Percentiles rank a stretch among this genome's conserved stretches.
phyloP scores from a whole-genome alignment of 2,113 vertebrate species.

The Pterocles burchelli region DNA sequence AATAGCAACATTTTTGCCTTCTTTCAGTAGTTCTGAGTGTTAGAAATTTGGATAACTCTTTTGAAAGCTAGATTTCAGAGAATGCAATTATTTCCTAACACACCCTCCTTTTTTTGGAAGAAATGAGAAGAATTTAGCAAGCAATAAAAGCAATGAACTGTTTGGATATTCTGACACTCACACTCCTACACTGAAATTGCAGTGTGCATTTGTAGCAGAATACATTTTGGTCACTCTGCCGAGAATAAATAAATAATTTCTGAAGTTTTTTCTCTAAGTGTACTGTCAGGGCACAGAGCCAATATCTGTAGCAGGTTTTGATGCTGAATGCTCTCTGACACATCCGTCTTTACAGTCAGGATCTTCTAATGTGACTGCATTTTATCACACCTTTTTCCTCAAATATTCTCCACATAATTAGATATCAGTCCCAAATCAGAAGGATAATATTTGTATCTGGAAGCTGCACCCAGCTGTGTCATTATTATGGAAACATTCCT shows the following conservation, averaged over 20 bases:
- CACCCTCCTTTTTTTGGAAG: background rate
- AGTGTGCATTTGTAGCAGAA: background rate
- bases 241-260: background rate
- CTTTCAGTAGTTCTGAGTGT: background rate
- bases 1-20: background rate
- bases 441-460: slow-evolving; percentile 53
- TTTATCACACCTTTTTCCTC: slow-evolving; percentile 18
- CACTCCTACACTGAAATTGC: background rate
- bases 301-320: background rate
- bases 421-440: background rate
- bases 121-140: background rate
- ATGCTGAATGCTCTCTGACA: background rate
- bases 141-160: background rate
- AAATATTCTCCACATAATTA: background rate
- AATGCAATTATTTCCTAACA: background rate
- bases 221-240: background rate
- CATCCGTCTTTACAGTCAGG: background rate
- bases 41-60: background rate
- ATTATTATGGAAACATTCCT: background rate
- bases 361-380: background rate
- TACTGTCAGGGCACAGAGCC: background rate
- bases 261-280: background rate
- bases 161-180: background rate
- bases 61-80: background rate
- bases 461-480: background rate